Evolutionary conservation across 2,888 invertebrate genomes (phyloP), one percentile per base, ranked within the genome.

Genomic region (Xestia sexstrigata): DNA sequence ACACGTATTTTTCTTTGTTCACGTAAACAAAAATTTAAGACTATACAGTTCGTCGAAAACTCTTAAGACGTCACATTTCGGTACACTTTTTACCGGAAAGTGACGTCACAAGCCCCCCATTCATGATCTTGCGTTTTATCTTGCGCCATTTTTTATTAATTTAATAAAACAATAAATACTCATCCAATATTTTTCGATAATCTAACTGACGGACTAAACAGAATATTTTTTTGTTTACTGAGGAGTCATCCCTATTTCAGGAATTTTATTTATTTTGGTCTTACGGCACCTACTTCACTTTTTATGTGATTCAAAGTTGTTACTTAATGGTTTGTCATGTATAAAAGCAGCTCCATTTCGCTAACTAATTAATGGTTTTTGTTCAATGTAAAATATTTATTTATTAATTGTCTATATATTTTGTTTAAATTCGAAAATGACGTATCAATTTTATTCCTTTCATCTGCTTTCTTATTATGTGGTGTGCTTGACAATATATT

Each of bases 301-400:
- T 63, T 23, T 20, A 26, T 66, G 23, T 60, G 35, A 52, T 30
- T 39, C 5, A 55, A n/a, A 23, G 1, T n/a, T 47, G 1, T 47
- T 30, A 55, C 2, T 35, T 42, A 9, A 49, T 42, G 42, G 23
- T 42, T 83, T 70, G 26, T n/a, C 35, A 62, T 62, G 15, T n/a
- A n/a, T 39, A 39, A 35, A 35, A 11, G 79, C 74, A 72, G 86
- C 83, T 83, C 83, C 86, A 69, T 26, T 9, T 79, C 84, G 83
- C 83, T 83, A 83, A 62, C 74, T 72, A 35, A 39, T 15, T 39
- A 47, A 65, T 62, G 67, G 52, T 77, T 76, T 85, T 20, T 67
- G 13, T 76, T 75, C 2, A 47, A 65, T 49, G 47, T 58, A 60
- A 70, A 66, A 72, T 11, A 49, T 66, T 66, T 60, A 73, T 72